Conservation (phyloP, 2,888 invertebrate species). For the Brenthis hecate region DNA sequence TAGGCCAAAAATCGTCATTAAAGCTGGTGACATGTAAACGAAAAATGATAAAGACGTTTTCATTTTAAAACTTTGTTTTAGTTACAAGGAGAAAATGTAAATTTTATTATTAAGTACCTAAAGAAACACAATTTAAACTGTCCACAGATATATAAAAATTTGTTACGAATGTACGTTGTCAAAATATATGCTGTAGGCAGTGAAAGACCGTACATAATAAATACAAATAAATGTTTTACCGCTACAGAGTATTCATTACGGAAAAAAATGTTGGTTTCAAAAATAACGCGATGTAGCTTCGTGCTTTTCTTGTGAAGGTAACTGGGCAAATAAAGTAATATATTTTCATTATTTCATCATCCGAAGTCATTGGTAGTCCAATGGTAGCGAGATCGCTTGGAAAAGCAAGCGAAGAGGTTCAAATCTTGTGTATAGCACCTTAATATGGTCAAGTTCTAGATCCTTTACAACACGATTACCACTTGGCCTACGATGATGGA, state of each 20-base stretch:
- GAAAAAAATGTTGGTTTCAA: neutral
- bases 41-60: slow-evolving; percentile 3
- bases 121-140: slow-evolving; percentile 5
- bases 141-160: slow-evolving; percentile 9
- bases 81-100: slow-evolving; percentile 9
- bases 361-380: no score
- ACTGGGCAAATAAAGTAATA: no score
- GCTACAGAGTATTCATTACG: slow-evolving; percentile 3
- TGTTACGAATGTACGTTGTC: slow-evolving; percentile 6
- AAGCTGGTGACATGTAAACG: neutral
- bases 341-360: no score
- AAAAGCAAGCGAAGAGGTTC: no score
- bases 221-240: slow-evolving; percentile 19
- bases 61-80: slow-evolving; percentile 4
- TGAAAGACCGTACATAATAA: slow-evolving; percentile 12
- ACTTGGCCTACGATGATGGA: no score
- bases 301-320: no score
- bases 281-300: neutral
- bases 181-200: slow-evolving; percentile 2
- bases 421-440: no score
- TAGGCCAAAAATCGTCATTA: neutral
- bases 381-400: no score
- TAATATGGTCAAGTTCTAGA: no score
- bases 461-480: no score
- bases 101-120: slow-evolving; percentile 14